These are phyloP conservation scores for Zaprionus gabonicus DNA, from an alignment of 1,140 invertebrate species.

Conservation along the genomic window DNA sequence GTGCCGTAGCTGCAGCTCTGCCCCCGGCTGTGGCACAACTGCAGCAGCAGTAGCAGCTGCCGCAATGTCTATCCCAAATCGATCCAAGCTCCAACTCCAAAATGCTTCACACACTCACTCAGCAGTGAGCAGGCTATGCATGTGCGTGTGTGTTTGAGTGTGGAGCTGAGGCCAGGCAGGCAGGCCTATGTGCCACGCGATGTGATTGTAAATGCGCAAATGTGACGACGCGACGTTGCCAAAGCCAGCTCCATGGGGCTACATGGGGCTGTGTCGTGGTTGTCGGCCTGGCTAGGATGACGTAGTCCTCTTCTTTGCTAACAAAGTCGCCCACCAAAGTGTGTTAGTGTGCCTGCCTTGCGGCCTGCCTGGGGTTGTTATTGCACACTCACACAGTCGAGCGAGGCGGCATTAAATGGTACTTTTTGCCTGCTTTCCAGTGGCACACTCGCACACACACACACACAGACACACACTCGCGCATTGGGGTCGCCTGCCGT, in stretches of 20 bases:
- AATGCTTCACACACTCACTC: conserved; percentile 35
- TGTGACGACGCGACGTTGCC: conserved; percentile 62
- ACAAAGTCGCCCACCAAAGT: conserved; percentile 50
- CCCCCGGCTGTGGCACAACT: conserved; percentile 18
- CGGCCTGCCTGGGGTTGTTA: conserved; percentile 55
- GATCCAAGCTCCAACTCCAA: conserved; percentile 71
- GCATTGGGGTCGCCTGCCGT: conserved; percentile 72
- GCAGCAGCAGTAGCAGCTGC: conserved; percentile 55
- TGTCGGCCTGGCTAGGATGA: conserved; percentile 66
- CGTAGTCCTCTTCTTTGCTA: conserved; percentile 68
- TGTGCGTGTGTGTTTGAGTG: conserved; percentile 33
- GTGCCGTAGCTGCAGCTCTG: conserved; percentile 29
- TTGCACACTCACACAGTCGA: conserved; percentile 43
- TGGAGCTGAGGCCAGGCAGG: conserved; percentile 42
- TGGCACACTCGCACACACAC: conserved; percentile 13
- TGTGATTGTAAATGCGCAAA: conserved; percentile 81
- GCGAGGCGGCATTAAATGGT: conserved; percentile 70
- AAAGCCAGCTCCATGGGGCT: conserved; percentile 55
- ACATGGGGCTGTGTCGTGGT: conserved; percentile 12
- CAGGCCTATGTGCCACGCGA: conserved; percentile 70
- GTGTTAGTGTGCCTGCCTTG: conserved; percentile 67
- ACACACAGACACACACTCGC: conserved; percentile 9
- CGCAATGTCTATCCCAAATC: conserved; percentile 77
- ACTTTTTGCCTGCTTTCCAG: conserved; percentile 49
- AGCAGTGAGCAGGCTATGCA: background rate